Base-by-base conservation (phyloP, 2,888 invertebrate species). In the Ochropleura plecta region DNA sequence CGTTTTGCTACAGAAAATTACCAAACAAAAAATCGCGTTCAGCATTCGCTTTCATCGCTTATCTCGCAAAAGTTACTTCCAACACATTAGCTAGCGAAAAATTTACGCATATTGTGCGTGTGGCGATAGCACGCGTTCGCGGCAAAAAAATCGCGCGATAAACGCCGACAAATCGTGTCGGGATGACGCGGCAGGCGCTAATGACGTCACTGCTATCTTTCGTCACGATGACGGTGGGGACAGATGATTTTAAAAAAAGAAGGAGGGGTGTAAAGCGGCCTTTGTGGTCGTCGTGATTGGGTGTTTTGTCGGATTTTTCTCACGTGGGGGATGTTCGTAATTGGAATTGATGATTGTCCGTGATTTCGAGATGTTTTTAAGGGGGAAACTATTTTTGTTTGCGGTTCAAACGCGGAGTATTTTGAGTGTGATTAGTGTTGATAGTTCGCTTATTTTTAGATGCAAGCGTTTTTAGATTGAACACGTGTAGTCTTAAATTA, bases 151-250 rank as follows among this genome's bases (percentile, higher is more conserved):
- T 91, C 92, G 88, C 88, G 88, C 92, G 96, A 96, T 96, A 96
- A 94, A 95, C 94, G 93, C 90, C 95, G 96, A 96, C 95, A 95
- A 96, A 96, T 96, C 96, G 96, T 93, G 94, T 86, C 89, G 80
- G 89, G 85, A 92, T 96, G 96, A 96, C 95, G 91, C 80, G 84
- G 96, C 96, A 91, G 77, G 82, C 90, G 90, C 92, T 96, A 96
- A 96, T 96, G 96, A 96, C 95, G 95, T 92, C 94, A 95, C 93
- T 92, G 91, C 89, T 92, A 92, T 93, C 93, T 92, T 88, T 88
- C 91, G 92, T 93, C 93, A 92, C 88, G 90, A 90, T 92, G 93
- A 92, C 90, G 91, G 91, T 88, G 88, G 88, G 90, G 91, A 92
- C 92, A 92, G 92, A 91, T 88, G 90, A 90, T 93, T 94, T 84